Base-by-base conservation (phyloP, 2,888 invertebrate genomes). In the Andrena praecox region DNA sequence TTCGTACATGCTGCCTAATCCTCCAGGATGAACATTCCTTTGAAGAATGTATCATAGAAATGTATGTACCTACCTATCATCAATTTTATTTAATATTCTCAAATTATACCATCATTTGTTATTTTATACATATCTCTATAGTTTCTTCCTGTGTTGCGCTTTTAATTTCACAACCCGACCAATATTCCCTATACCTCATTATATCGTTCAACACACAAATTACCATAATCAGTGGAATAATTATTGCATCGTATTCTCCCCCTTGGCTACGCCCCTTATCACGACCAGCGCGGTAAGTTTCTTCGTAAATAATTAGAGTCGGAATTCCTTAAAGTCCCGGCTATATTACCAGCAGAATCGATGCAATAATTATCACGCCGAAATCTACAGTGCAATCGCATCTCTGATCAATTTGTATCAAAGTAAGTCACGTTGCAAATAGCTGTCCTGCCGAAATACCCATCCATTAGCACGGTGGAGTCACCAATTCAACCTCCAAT, bases 331-430 rank as follows among this genome's bases (percentile, higher is more conserved):
- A 7, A 54, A 8, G 24, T 56, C 10, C 10, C 24, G 4, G 10
- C 20, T 4, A 20, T 3, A 24, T 8, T 27, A 12, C 24, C 10
- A 56, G 24, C 10, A 56, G 56, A 12, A 27, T 56, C 56, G 24
- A 56, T 56, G 56, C 24, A 56, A 56, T 56, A 56, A 56, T 27
- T 27, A 56, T 56, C 56, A 20, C 56, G 10, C 12, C 56, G 20
- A 56, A 56, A 27, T 8, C 10, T 24, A 24, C 20, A 24, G 24
- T 10, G 20, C 10, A 56, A 27, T 20, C 24, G 24, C 20, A 56
- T 56, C 24, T 56, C 56, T 27, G 56, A 56, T 56, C 10, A 56
- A 56, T 56, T 24, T 27, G 27, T 27, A 52, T 24, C 56, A 24
- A 27, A 56, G 56, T 24, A 24, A 56, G 10, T 56, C 56, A 24